phyloP scores from a whole-genome alignment of 35 echinoderm and acorn worm species.

The Lytechinus pictus region DNA sequence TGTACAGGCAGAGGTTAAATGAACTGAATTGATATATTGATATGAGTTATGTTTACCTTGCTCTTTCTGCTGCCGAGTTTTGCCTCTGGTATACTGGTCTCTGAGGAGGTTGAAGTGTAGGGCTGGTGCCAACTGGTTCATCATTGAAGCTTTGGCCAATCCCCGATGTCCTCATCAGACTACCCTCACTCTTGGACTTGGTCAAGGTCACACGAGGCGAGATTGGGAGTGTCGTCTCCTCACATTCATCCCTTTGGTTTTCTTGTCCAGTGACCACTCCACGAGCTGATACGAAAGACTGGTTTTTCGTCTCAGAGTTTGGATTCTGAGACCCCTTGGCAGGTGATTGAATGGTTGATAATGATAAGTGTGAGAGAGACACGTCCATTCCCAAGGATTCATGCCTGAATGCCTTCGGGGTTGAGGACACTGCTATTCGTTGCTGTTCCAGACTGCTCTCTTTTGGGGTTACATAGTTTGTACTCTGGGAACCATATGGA shows the following conservation, averaged over 20 bases:
- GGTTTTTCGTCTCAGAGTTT: background rate
- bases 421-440: constrained; percentile 20
- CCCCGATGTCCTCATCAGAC: background rate
- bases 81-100: constrained; percentile 28
- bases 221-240: background rate
- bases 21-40: background rate
- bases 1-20: background rate
- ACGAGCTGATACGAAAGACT: background rate
- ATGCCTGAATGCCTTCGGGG: constrained; percentile 59
- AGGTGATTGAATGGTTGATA: constrained; percentile 53
- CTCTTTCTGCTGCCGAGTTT: constrained; percentile 34
- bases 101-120: background rate
- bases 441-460: background rate
- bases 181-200: constrained; percentile 42
- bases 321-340: background rate
- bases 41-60: constrained; percentile 29
- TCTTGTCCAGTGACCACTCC: background rate
- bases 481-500: constrained; percentile 16
- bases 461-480: constrained; percentile 12
- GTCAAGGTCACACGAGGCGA: constrained; percentile 11
- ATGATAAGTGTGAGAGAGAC: constrained; percentile 16
- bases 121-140: background rate
- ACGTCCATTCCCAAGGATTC: constrained; percentile 56
- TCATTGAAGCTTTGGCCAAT: background rate
- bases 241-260: background rate